A percentile compares a stretch with the other conserved stretches of the same genome.
phyloP scores from a whole-genome alignment of 2,797 vertebrate genomes.

The Leucoraja ocellata region DNA sequence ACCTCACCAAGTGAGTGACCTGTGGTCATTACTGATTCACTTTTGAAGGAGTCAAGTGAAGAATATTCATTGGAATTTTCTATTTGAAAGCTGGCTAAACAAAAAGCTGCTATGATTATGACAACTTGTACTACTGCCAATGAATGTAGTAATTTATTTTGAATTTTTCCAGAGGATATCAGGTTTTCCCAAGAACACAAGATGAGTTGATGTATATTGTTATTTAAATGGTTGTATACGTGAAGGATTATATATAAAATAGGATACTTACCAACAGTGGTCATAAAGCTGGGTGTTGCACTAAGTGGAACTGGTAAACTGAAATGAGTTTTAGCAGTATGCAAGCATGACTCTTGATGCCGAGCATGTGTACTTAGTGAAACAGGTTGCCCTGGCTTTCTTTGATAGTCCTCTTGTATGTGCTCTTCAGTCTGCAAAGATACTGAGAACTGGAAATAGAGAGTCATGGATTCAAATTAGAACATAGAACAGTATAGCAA shows the following conservation, averaged over 20 bases:
- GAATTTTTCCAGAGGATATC: background rate
- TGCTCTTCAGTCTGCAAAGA: constrained; percentile 91
- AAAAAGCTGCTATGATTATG: background rate
- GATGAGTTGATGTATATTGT: background rate
- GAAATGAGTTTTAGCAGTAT: constrained; percentile 88
- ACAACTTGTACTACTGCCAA: background rate
- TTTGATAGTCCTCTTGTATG: constrained; percentile 79
- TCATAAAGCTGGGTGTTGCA: constrained; percentile 90
- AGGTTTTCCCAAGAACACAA: background rate
- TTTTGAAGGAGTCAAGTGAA: background rate
- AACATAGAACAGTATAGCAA: too few relatives aligned
- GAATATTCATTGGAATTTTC: background rate
- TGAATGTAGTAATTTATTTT: background rate
- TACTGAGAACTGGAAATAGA: constrained; percentile 76
- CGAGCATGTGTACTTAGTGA: constrained; percentile 80
- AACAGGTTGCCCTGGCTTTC: constrained; percentile 64
- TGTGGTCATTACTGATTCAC: background rate
- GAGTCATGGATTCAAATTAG: background rate
- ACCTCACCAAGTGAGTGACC: too few relatives aligned
- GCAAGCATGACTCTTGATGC: constrained; percentile 89
- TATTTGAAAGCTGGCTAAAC: too few relatives aligned
- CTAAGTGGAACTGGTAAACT: constrained; percentile 87
- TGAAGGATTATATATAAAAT: background rate
- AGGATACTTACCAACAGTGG: constrained; percentile 70
- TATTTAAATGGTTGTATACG: too few relatives aligned